Evolutionary conservation across 2,888 invertebrate species (phyloP).

Genomic region (Netelia inedita): DNA sequence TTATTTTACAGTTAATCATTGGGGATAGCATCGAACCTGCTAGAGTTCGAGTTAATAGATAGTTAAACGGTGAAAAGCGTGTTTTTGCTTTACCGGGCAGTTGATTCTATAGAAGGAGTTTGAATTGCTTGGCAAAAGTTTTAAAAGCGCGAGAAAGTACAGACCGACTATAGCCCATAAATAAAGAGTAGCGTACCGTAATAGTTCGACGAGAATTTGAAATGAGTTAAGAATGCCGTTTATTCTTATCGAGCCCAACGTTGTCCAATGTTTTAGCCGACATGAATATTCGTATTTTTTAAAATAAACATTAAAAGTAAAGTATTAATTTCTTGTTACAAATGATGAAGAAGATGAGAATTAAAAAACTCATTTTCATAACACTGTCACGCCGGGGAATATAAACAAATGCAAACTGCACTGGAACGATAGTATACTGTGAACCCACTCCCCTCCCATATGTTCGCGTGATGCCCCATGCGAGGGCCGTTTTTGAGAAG

Average conservation of each 20-base stretch:
- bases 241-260: not conserved
- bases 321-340: too few relatives aligned
- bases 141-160: not conserved
- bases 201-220: not conserved
- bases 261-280: not conserved
- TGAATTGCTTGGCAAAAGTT: constrained; percentile 7
- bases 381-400: too few relatives aligned
- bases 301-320: too few relatives aligned
- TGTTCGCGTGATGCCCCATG: too few relatives aligned
- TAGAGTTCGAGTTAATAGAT: not conserved
- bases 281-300: too few relatives aligned
- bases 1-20: not conserved
- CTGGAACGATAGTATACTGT: too few relatives aligned
- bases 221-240: not conserved
- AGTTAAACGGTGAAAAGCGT: constrained; percentile 7
- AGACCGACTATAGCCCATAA: not conserved
- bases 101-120: constrained; percentile 6
- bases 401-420: too few relatives aligned
- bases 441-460: too few relatives aligned
- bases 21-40: constrained; percentile 11
- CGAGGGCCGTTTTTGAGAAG: too few relatives aligned
- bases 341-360: too few relatives aligned
- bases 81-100: constrained; percentile 3
- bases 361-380: too few relatives aligned
- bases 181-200: not conserved